Evolutionary conservation across 2,113 vertebrate species (phyloP), one percentile per base, ranked within the genome.

Genomic region (Machaerirhynchus nigripectus): DNA sequence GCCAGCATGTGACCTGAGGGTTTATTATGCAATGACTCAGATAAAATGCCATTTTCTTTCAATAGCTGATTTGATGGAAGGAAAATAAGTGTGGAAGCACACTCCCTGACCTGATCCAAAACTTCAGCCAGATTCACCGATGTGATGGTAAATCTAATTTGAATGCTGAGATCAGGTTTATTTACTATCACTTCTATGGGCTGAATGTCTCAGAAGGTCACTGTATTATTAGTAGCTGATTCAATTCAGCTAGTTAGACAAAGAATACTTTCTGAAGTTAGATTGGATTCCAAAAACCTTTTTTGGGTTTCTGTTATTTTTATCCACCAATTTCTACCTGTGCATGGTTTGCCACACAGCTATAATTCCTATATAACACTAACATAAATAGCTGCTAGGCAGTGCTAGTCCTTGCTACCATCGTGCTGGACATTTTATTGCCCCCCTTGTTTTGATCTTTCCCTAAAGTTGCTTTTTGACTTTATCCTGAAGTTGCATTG

Each of bases 181-280:
- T 44, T 78, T 82, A 52, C 16, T n/a, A 60, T 96, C 73, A 92
- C 27, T 86, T 94, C 89, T 87, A 80, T 40, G 40, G 47, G 57
- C 40, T 94, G 30, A 90, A 64, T 84, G 19, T 88, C 90, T 97
- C 76, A 57, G 49, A 63, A 84, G 6, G 10, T 96, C 89, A 84
- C 11, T 95, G 61, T 53, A 77, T 95, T 96, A 94, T 96, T 96
- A 96, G 96, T 68, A 89, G 74, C 46, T 95, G 63, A 92, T 94
- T 94, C 78, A 79, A 39, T 94, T 94, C 84, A 90, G 39, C 50
- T 97, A 53, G 56, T 86, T 94, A 93, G 79, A 95, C 37, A 67
- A 95, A 64, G 63, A 96, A 89, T 22, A 30, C 23, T 94, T 95
- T 95, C 83, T 93, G 82, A 89, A 68, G 50, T 92, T 89, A 96